These are phyloP conservation scores for Epirrita christyi DNA, from an alignment of 2,888 invertebrate species.

Conservation along the genomic window DNA sequence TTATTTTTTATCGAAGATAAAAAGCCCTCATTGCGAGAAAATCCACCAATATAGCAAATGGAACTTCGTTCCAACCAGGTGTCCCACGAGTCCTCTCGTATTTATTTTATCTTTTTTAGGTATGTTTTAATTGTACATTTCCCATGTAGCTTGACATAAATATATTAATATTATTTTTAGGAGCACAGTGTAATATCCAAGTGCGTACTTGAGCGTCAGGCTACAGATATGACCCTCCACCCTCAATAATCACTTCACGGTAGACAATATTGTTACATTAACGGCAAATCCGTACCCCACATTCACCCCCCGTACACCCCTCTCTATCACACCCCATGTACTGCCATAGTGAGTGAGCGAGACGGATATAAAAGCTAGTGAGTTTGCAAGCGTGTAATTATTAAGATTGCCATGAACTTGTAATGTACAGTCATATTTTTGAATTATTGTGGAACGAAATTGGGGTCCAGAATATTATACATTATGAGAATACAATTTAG, in stretches of 20 bases:
- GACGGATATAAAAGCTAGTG: constrained; percentile 27
- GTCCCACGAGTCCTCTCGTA: too few species aligned
- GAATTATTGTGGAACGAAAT: constrained; percentile 29
- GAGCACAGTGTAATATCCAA: too few species aligned
- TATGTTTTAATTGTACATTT: too few species aligned
- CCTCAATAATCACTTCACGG: constrained; percentile 63
- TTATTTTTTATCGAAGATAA: too few species aligned
- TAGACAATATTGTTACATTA: constrained; percentile 70
- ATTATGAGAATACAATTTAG: too few species aligned
- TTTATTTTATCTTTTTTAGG: too few species aligned
- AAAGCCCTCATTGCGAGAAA: too few species aligned
- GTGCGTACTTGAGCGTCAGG: too few species aligned
- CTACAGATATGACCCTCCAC: constrained; percentile 51
- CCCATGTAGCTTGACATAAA: too few species aligned
- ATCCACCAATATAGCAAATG: too few species aligned
- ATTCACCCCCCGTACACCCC: constrained; percentile 10
- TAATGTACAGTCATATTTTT: constrained; percentile 43
- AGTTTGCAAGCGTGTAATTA: constrained; percentile 44
- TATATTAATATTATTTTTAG: too few species aligned
- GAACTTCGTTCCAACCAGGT: too few species aligned
- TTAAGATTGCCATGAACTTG: constrained; percentile 47
- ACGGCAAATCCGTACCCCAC: constrained; percentile 51
- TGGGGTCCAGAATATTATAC: constrained; percentile 2
- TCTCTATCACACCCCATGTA: constrained; percentile 35
- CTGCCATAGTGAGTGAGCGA: constrained; percentile 19